Evolutionary conservation across 2,113 vertebrate species (phyloP).

Genomic region (Anoplopoma fimbria): DNA sequence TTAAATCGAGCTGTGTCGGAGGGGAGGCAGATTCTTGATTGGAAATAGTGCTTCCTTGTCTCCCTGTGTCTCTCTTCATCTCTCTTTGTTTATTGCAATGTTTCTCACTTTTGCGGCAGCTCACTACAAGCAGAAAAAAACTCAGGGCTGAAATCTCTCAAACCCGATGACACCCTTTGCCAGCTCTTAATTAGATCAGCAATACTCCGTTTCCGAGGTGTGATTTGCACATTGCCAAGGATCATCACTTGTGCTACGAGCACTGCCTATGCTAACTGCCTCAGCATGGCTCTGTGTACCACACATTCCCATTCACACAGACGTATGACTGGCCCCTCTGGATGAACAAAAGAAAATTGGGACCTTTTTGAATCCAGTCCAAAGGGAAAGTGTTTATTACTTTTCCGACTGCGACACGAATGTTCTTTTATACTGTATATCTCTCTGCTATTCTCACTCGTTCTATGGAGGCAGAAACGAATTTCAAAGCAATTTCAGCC

Average conservation of each 20-base stretch:
- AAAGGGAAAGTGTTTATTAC: slow-evolving; percentile 65
- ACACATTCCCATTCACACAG: slow-evolving; percentile 2
- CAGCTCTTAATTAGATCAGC: slow-evolving; percentile 77
- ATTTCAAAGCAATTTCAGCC: slow-evolving; percentile 75
- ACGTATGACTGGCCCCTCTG: slow-evolving; percentile 6
- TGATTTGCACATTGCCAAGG: slow-evolving; percentile 62
- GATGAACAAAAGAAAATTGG: slow-evolving; percentile 40
- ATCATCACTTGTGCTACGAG: slow-evolving; percentile 40
- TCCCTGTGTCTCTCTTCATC: slow-evolving; percentile 57
- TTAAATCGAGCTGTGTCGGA: slow-evolving; percentile 81
- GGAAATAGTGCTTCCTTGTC: slow-evolving; percentile 73
- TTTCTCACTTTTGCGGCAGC: slow-evolving; percentile 44
- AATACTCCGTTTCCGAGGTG: slow-evolving; percentile 60
- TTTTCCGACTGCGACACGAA: slow-evolving; percentile 51
- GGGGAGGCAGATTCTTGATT: slow-evolving; percentile 74
- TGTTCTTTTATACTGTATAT: slow-evolving; percentile 62
- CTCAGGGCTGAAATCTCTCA: slow-evolving; percentile 59
- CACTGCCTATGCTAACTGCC: slow-evolving; percentile 19
- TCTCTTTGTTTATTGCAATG: slow-evolving; percentile 57
- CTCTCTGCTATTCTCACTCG: slow-evolving; percentile 40
- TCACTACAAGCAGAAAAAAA: slow-evolving; percentile 38
- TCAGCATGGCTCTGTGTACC: slow-evolving; percentile 19
- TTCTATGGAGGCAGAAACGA: slow-evolving; percentile 51
- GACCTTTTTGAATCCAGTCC: slow-evolving; percentile 54
- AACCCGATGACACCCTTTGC: slow-evolving; percentile 64